Base-by-base conservation (phyloP, 2,113 vertebrate genomes). In the Jacana jacana region DNA sequence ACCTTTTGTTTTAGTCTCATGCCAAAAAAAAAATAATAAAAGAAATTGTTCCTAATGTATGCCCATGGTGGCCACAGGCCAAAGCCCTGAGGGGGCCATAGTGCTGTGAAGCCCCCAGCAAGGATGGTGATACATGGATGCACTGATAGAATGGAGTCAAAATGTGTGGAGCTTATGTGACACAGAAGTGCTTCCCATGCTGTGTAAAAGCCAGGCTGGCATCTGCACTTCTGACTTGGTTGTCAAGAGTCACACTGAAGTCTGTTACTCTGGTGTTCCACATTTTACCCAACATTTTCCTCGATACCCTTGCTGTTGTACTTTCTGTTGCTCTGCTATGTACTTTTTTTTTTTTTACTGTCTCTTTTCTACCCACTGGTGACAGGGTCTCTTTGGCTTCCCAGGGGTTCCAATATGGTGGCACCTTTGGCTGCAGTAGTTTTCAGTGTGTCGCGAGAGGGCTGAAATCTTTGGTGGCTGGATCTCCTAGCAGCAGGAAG, bases 41-140 rank as follows among this genome's bases (percentile, higher is more conserved):
- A n/a, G n/a, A 18, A 9, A n/a, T 58, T n/a, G 15, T 70, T 92
- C 25, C 25, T 49, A 4, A 11, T 35, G 46, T 78, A 6, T 78
- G 51, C 7, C 40, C 1, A 0, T 73, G 15, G 51, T 78, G 30
- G 70, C 40, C 85, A 0, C 0, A 1, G 44, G 57, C 44, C 27
- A 73, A 12, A 20, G 10, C 18, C 39, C 35, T 28, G 19, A 64
- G n/a, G 40, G n/a, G 51, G 13, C 18, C 15, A 4, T 28, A 9
- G 23, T 19, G 9, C 18, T 85, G 9, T 49, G 55, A 58, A 81
- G 31, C 30, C 12, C 4, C 18, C n/a, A 33, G 51, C 64, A 78
- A 22, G 9, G 20, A 5, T 51, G 31, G 57, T 65, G 35, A 25
- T 10, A 18, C 6, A 5, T 17, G 30, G 27, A 11, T 72, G 28